phyloP scores from a whole-genome alignment of 23 tunicate genomes.

The Trididemnum miniatum region DNA sequence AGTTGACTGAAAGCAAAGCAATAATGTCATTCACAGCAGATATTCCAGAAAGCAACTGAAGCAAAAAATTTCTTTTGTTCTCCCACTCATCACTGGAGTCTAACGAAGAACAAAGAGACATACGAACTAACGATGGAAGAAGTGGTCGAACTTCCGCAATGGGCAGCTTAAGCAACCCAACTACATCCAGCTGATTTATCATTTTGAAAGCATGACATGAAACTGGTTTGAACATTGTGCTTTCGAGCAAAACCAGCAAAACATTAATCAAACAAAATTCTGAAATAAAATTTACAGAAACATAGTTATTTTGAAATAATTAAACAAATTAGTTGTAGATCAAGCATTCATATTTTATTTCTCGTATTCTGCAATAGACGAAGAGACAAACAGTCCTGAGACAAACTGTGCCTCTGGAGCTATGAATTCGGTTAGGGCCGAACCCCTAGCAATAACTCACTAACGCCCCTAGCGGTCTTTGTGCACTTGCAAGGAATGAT shows the following conservation, averaged over 20 bases:
- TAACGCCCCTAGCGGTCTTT: no score
- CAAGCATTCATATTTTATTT: no score
- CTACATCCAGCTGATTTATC: conserved; percentile 40
- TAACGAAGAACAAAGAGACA: conserved; percentile 65
- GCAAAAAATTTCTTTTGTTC: conserved; percentile 55
- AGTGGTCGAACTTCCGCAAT: conserved; percentile 55
- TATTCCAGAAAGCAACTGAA: conserved; percentile 73
- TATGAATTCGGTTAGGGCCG: no score
- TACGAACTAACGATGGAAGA: conserved; percentile 70
- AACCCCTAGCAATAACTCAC: no score
- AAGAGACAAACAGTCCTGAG: no score
- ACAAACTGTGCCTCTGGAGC: no score
- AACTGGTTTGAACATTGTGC: conserved; percentile 3
- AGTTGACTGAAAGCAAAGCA: conserved; percentile 68
- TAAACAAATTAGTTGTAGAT: not conserved
- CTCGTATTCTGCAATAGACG: no score
- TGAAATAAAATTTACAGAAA: not conserved
- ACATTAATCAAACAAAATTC: not conserved
- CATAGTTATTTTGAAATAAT: not conserved
- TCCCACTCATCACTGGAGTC: conserved; percentile 73
- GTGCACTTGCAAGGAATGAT: no score
- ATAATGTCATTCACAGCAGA: conserved; percentile 78
- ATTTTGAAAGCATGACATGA: conserved; percentile 39
- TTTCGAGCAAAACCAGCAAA: not conserved
- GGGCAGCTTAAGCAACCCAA: conserved; percentile 39